A percentile compares a stretch with the other conserved stretches of the same genome.
Conservation (phyloP, 2,888 invertebrate species). For the Agelastica alni region DNA sequence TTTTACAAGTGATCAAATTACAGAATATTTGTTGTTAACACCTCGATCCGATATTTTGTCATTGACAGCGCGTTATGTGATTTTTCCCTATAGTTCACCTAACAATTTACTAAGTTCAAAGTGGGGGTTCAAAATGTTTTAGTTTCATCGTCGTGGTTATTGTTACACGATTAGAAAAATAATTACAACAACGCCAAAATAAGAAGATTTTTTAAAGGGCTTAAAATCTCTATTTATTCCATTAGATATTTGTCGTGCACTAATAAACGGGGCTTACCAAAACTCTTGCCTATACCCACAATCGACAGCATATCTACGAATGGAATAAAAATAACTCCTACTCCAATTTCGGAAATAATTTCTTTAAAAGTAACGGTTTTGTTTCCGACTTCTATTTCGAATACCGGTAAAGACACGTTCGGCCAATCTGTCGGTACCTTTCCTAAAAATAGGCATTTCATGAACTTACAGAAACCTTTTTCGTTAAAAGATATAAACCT, state of each 20-base stretch:
- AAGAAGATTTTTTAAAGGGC: no score
- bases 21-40: no score
- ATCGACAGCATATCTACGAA: constrained; percentile 76
- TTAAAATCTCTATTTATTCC: neutral
- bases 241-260: neutral
- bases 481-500: no score
- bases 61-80: no score
- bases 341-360: constrained; percentile 67
- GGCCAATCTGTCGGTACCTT: constrained; percentile 68
- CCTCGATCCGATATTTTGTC: no score
- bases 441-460: constrained; percentile 53
- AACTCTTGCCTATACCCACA: constrained; percentile 84
- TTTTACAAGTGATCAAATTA: no score
- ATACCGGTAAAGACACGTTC: constrained; percentile 60
- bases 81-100: no score
- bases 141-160: no score
- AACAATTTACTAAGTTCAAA: no score
- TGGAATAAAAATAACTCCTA: constrained; percentile 72
- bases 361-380: constrained; percentile 60
- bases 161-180: no score
- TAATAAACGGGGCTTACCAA: constrained; percentile 64
- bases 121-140: no score
- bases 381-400: constrained; percentile 59
- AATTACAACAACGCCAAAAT: no score
- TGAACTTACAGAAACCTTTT: constrained; percentile 14